Conservation (phyloP, 2,888 invertebrate genomes). For the Diogma glabrata region DNA sequence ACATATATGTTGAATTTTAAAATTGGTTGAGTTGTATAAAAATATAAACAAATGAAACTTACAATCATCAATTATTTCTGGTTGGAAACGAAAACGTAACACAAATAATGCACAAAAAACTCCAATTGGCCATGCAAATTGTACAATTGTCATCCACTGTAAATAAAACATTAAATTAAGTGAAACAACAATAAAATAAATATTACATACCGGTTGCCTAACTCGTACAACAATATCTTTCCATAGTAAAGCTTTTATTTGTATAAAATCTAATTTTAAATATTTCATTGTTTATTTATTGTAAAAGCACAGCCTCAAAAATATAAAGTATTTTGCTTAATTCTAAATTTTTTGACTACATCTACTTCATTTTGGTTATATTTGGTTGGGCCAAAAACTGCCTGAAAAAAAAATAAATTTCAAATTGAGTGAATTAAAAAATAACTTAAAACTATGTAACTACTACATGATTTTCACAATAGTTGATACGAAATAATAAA, state of each 20-base stretch:
- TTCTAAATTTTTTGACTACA: too few relatives aligned
- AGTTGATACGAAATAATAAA: too few relatives aligned
- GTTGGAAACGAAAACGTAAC: conserved; percentile 32
- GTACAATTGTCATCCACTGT: conserved; percentile 30
- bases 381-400: too few relatives aligned
- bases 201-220: conserved; percentile 30
- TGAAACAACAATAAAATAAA: not conserved
- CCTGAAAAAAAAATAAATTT: too few relatives aligned
- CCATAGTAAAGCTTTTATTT: conserved; percentile 32
- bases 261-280: conserved; percentile 21
- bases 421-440: not conserved
- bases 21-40: not conserved
- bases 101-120: conserved; percentile 32
- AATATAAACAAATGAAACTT: not conserved
- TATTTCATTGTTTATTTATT: conserved; percentile 1
- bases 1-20: too few relatives aligned
- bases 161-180: conserved; percentile 9
- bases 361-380: too few relatives aligned
- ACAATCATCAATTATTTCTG: conserved; percentile 28
- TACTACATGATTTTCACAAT: too few relatives aligned
- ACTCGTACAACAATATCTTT: conserved; percentile 34
- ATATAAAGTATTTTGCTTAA: too few relatives aligned
- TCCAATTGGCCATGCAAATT: conserved; percentile 31
- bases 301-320: too few relatives aligned
- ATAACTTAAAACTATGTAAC: too few relatives aligned